Conservation (phyloP, 1,140 invertebrate species). For the Calephelis nemesis region DNA sequence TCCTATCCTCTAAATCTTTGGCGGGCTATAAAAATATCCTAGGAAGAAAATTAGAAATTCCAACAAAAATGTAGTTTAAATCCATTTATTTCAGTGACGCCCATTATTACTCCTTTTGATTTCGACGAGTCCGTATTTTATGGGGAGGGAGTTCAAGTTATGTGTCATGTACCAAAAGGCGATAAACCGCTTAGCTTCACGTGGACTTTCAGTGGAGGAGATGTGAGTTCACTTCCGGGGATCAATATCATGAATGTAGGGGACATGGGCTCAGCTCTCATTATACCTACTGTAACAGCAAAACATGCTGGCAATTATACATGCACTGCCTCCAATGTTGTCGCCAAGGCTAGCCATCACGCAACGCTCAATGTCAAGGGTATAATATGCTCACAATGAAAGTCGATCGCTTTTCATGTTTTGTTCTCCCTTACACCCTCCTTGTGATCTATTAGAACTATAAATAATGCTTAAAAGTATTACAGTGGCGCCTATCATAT, state of each 20-base stretch:
- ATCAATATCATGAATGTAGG: constrained; percentile 81
- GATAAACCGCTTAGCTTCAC: constrained; percentile 84
- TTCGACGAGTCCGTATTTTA: constrained; percentile 76
- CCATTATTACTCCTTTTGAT: constrained; percentile 70
- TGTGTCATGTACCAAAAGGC: constrained; percentile 85
- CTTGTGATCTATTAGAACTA: constrained; percentile 16
- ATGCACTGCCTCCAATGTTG: constrained; percentile 87
- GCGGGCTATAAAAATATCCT: constrained; percentile 57
- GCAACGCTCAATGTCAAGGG: constrained; percentile 81
- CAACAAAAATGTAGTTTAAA: constrained; percentile 22
- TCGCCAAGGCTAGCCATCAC: constrained; percentile 85
- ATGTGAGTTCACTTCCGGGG: constrained; percentile 73
- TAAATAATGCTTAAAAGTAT: constrained; percentile 31
- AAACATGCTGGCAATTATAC: constrained; percentile 89
- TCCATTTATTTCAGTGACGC: constrained; percentile 69
- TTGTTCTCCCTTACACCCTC: constrained; percentile 35
- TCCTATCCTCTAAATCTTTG: constrained; percentile 65
- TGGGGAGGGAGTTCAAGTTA: constrained; percentile 85
- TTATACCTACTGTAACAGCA: constrained; percentile 81
- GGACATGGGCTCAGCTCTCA: constrained; percentile 77
- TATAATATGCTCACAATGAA: constrained; percentile 50
- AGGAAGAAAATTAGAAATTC: background rate
- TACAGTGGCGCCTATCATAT: constrained; percentile 82
- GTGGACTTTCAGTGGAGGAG: constrained; percentile 82
- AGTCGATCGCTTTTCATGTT: constrained; percentile 57